A percentile compares a stretch with the other conserved stretches of the same genome.
Conservation (phyloP, 2,888 invertebrate genomes). For the Chaetoderma sp. region DNA sequence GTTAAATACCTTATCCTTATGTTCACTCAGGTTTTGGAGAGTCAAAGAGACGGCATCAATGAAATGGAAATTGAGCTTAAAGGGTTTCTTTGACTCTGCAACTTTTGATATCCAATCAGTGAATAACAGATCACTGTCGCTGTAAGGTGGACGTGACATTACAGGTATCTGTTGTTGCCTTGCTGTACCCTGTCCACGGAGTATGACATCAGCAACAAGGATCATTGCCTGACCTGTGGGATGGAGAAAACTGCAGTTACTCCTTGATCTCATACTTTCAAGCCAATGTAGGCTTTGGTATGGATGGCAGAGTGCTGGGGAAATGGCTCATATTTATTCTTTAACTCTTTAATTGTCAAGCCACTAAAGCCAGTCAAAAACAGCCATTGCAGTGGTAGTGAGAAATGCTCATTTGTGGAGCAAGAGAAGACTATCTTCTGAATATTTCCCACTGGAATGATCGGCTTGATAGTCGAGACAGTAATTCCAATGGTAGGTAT, state of each 20-base stretch:
- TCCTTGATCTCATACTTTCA: neutral
- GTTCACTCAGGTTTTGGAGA: slow-evolving; percentile 61
- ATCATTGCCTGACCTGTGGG: slow-evolving; percentile 77
- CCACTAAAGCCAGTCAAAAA: too few relatives aligned
- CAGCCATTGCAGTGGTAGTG: too few relatives aligned
- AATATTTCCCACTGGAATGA: too few relatives aligned
- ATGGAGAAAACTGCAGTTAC: neutral
- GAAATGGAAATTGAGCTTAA: slow-evolving; percentile 90
- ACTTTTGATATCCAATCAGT: slow-evolving; percentile 77
- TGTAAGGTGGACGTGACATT: slow-evolving; percentile 88
- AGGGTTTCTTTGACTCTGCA: slow-evolving; percentile 76
- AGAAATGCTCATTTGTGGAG: too few relatives aligned
- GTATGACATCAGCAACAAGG: slow-evolving; percentile 87
- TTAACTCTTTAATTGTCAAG: too few relatives aligned
- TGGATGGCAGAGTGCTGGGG: too few relatives aligned
- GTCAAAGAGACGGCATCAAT: slow-evolving; percentile 76
- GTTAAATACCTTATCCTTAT: slow-evolving; percentile 37
- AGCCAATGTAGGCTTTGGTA: too few relatives aligned
- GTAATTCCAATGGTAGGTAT: too few relatives aligned
- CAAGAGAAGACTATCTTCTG: too few relatives aligned
- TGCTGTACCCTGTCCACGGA: slow-evolving; percentile 73
- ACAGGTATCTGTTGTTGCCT: slow-evolving; percentile 76
- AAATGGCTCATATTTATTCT: too few relatives aligned
- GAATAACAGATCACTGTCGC: slow-evolving; percentile 81
- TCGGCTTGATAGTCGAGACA: too few relatives aligned